Evolutionary conservation across 30 jellyfish, hydroid and myxozoan genomes (phyloP).

Genomic region (Mastigias papua): DNA sequence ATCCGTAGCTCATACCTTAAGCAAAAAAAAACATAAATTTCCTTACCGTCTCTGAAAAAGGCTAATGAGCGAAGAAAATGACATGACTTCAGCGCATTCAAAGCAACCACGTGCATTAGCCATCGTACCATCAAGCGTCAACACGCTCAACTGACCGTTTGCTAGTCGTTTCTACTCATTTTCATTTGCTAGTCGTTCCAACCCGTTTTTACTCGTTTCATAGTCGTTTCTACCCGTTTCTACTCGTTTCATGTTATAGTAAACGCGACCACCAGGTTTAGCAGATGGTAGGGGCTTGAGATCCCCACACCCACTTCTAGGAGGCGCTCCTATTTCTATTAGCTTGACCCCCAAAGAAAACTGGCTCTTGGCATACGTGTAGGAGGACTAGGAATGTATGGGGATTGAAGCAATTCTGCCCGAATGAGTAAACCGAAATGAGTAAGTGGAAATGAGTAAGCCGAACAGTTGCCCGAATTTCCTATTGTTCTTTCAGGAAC

Average conservation of each 20-base stretch:
- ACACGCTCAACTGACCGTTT: not conserved
- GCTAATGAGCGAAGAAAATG: conserved; percentile 1
- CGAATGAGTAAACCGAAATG: too few relatives aligned
- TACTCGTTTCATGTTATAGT: conserved; percentile 3
- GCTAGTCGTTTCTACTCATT: not conserved
- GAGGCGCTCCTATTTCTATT: too few relatives aligned
- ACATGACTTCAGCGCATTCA: not conserved
- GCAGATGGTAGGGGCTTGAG: too few relatives aligned
- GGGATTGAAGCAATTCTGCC: too few relatives aligned
- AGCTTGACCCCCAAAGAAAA: too few relatives aligned
- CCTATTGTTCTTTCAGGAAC: too few relatives aligned
- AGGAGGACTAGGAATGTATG: too few relatives aligned
- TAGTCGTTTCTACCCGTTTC: not conserved
- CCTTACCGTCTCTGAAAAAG: not conserved
- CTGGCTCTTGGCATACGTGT: too few relatives aligned
- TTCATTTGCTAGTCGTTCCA: not conserved
- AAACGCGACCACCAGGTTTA: not conserved
- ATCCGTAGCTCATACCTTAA: not conserved
- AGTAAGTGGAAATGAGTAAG: too few relatives aligned
- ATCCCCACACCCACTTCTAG: too few relatives aligned
- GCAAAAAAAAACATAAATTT: not conserved
- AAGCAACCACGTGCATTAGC: not conserved
- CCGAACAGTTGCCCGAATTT: too few relatives aligned
- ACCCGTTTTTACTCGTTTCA: not conserved
- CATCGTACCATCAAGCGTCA: not conserved